Conservation (phyloP, 1,140 invertebrate species). For the Panulirus ornatus region DNA sequence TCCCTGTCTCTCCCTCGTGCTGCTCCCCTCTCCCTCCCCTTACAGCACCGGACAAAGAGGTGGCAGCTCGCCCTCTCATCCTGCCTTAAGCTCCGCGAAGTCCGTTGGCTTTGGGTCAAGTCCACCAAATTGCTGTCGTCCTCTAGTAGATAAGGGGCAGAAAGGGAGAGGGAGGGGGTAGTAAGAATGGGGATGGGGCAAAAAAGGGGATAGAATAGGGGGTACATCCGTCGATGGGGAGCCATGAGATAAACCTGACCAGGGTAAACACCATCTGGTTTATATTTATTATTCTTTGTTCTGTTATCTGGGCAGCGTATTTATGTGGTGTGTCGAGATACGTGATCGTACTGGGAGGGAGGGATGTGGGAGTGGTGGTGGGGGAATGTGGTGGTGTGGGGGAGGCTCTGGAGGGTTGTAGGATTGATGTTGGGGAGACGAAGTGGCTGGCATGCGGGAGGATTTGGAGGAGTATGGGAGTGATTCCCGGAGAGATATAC, state of each 20-base stretch:
- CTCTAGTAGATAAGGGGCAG: constrained; percentile 5
- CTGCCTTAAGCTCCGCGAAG: constrained; percentile 33
- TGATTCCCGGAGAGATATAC: too few species aligned
- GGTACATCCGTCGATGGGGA: neutral
- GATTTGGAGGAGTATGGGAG: too few species aligned
- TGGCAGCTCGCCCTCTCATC: neutral
- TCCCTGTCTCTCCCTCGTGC: neutral
- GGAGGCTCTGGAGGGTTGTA: too few species aligned
- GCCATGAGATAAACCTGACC: neutral
- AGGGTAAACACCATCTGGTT: too few species aligned
- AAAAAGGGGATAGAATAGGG: too few species aligned
- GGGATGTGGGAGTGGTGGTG: neutral
- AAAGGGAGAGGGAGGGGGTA: neutral
- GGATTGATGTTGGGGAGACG: too few species aligned
- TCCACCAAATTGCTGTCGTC: constrained; percentile 50
- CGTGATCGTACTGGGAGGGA: neutral
- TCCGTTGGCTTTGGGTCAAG: constrained; percentile 24
- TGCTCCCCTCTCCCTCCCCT: neutral
- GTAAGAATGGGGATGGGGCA: neutral
- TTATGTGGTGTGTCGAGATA: neutral
- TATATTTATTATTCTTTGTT: neutral
- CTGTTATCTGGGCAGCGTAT: neutral
- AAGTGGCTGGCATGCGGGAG: too few species aligned
- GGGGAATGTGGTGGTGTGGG: too few species aligned
- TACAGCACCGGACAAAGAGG: constrained; percentile 20